Conservation (phyloP, 2,797 vertebrate genomes). For the Astyanax mexicanus region DNA sequence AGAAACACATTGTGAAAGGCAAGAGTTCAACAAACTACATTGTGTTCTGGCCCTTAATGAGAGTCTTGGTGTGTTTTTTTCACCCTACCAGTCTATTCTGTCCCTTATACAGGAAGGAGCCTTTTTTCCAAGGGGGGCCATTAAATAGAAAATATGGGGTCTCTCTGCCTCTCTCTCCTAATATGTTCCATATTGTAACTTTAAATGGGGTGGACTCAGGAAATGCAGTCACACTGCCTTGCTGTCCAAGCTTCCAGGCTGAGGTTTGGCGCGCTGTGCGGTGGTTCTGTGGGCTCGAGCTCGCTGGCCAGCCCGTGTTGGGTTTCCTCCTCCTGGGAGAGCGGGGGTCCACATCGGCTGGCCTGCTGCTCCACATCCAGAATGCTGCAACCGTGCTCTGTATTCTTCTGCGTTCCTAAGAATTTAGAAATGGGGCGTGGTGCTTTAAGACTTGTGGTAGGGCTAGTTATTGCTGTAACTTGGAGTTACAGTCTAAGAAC, state of each 20-base stretch:
- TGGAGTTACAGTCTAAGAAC: conserved; percentile 31
- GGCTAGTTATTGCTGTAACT: conserved; percentile 31
- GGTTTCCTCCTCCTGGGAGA: conserved; percentile 66
- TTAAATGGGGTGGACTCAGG: conserved; percentile 83
- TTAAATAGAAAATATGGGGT: conserved; percentile 80
- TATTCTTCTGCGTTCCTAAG: conserved; percentile 32
- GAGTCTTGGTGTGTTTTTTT: conserved; percentile 59
- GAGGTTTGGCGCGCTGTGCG: conserved; percentile 72
- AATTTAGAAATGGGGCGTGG: conserved; percentile 18
- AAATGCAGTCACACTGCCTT: conserved; percentile 82
- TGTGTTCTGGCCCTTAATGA: conserved; percentile 64
- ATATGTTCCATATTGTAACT: conserved; percentile 88
- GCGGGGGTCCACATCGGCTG: conserved; percentile 54
- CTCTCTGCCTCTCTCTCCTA: conserved; percentile 71
- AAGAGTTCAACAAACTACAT: conserved; percentile 65
- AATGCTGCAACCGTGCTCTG: conserved; percentile 15
- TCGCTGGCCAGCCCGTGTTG: conserved; percentile 74
- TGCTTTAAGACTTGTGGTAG: conserved; percentile 20
- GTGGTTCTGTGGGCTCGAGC: conserved; percentile 76
- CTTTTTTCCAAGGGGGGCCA: conserved; percentile 68
- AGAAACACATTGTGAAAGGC: conserved; percentile 61
- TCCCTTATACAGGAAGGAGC: conserved; percentile 68
- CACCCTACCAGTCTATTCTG: conserved; percentile 65
- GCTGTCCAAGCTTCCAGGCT: conserved; percentile 81
- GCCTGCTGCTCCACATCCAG: conserved; percentile 22